Evolutionary conservation across 2,888 invertebrate species (phyloP).

Genomic region (Drosophila tanythrix): DNA sequence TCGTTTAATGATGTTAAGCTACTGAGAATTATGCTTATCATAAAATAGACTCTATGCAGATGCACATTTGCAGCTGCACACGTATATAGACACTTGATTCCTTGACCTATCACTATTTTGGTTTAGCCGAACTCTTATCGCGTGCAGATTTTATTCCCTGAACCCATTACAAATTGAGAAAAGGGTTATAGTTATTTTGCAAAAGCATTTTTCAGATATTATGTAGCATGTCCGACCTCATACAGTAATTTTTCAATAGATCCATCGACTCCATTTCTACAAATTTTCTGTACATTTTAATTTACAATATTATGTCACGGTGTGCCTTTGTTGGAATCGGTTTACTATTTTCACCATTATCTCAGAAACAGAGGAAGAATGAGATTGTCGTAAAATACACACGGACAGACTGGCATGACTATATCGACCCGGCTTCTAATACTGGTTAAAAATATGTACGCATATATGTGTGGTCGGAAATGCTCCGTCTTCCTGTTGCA

Average conservation of each 20-base stretch:
- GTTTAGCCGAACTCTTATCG: background rate
- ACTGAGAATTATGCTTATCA: background rate
- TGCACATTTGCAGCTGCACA: background rate
- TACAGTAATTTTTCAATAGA: background rate
- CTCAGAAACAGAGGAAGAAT: no score
- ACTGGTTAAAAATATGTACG: background rate
- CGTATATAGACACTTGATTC: background rate
- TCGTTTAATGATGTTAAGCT: background rate
- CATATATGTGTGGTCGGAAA: background rate
- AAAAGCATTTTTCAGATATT: background rate
- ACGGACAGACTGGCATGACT: background rate
- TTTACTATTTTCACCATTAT: no score
- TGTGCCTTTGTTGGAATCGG: no score
- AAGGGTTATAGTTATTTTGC: background rate
- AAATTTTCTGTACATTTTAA: no score
- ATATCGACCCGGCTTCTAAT: background rate
- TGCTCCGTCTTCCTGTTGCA: background rate
- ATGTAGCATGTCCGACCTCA: background rate
- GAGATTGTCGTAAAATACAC: no score
- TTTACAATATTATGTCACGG: no score
- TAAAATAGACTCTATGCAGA: background rate
- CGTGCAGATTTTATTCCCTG: background rate
- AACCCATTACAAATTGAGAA: background rate
- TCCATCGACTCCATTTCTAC: background rate
- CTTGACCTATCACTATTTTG: background rate